Conservation (phyloP, 2,888 invertebrate species). For the Microctonus brassicae region DNA sequence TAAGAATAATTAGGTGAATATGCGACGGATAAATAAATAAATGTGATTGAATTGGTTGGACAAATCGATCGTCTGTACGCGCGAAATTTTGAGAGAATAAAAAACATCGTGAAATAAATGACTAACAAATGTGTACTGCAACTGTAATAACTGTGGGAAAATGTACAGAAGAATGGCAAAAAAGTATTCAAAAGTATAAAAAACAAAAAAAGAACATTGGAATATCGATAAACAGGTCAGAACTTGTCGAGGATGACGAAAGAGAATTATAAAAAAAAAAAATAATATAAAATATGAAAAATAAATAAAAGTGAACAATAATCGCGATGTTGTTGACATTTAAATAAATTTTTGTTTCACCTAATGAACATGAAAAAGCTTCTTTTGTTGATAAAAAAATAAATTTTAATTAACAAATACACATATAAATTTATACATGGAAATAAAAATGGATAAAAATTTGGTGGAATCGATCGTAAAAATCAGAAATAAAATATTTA, state of each 20-base stretch:
- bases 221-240: too few species aligned
- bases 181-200: background rate
- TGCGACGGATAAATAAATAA: too few species aligned
- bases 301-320: background rate
- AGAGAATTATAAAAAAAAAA: too few species aligned
- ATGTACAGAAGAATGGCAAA: constrained; percentile 20
- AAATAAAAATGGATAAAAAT: background rate
- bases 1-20: too few species aligned
- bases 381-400: too few species aligned
- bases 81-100: constrained; percentile 42
- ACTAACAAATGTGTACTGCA: constrained; percentile 38
- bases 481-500: background rate
- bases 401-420: too few species aligned
- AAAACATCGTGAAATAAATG: constrained; percentile 46
- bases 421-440: background rate
- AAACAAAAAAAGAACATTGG: background rate
- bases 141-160: background rate
- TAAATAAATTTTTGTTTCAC: too few species aligned
- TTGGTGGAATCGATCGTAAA: background rate
- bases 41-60: constrained; percentile 42
- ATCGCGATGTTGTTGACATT: too few species aligned
- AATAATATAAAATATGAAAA: too few species aligned
- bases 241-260: too few species aligned
- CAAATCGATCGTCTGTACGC: constrained; percentile 51
- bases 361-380: too few species aligned